Percentiles rank a stretch among this genome's conserved stretches.
Evolutionary conservation across 2,888 invertebrate genomes (phyloP).

Genomic region (Drosophila tripunctata): DNA sequence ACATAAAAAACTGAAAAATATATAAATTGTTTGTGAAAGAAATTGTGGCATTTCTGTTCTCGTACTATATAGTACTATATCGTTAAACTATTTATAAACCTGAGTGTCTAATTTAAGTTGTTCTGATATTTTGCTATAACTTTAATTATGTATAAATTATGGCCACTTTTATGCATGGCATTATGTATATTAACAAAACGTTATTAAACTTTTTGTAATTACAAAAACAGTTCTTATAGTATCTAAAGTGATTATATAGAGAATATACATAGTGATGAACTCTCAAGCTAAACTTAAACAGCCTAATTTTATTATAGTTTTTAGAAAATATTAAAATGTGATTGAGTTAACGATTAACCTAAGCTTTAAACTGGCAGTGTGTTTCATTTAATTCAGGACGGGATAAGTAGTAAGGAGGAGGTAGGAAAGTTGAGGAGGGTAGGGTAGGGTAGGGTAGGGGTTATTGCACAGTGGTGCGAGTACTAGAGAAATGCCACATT

Average conservation of each 20-base stretch:
- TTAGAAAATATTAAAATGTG: too few species aligned
- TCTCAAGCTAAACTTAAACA: too few species aligned
- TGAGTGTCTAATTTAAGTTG: slow-evolving; percentile 56
- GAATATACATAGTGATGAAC: too few species aligned
- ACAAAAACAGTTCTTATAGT: not conserved
- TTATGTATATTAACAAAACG: not conserved
- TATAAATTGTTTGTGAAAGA: slow-evolving; percentile 17
- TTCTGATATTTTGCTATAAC: slow-evolving; percentile 3
- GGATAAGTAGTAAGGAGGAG: too few species aligned
- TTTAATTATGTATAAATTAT: slow-evolving; percentile 10
- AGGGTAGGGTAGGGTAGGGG: not conserved
- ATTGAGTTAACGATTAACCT: not conserved
- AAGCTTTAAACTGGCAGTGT: slow-evolving; percentile 41
- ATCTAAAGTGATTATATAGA: not conserved
- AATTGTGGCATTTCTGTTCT: slow-evolving; percentile 48
- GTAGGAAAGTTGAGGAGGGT: not conserved
- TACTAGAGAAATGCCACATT: slow-evolving; percentile 45
- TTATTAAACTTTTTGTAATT: not conserved
- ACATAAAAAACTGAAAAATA: slow-evolving; percentile 15
- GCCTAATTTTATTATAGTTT: too few species aligned
- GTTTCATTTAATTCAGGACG: slow-evolving; percentile 15
- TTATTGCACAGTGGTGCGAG: slow-evolving; percentile 36
- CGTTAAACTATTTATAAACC: slow-evolving; percentile 42
- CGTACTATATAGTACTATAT: not conserved
- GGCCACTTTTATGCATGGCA: slow-evolving; percentile 21